Evolutionary conservation across 1,140 invertebrate species (phyloP).

Genomic region (Nasonia giraulti): DNA sequence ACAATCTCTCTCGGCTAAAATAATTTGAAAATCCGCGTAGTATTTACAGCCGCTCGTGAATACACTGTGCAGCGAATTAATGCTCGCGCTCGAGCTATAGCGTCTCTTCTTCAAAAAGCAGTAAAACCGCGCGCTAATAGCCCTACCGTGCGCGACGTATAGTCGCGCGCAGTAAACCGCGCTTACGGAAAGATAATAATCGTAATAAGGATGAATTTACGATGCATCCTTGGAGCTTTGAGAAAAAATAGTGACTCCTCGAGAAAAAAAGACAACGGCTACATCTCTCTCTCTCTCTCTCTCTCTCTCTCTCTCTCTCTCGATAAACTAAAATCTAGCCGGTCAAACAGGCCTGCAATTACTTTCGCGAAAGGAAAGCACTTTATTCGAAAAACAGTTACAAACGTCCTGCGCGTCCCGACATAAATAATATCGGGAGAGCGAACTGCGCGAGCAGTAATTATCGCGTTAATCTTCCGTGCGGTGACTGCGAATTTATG

Average conservation of each 20-base stretch:
- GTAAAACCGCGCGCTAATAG: background rate
- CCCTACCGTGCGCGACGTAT: no score
- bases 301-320: background rate
- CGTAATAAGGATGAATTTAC: conserved; percentile 2
- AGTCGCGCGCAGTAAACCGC: background rate
- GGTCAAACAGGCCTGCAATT: background rate
- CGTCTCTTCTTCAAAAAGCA: background rate
- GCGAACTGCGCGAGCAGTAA: background rate
- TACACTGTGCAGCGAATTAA: background rate
- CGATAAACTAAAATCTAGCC: conserved; percentile 10
- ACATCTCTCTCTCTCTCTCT: no score
- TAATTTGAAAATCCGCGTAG: background rate
- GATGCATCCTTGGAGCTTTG: background rate
- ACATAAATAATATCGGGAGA: background rate
- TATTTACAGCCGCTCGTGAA: no score
- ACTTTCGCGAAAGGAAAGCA: background rate
- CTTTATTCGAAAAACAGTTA: background rate
- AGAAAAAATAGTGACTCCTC: background rate
- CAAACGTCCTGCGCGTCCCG: background rate
- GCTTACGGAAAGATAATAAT: conserved; percentile 20
- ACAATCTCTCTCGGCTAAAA: background rate
- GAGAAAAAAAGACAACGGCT: background rate
- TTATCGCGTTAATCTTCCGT: background rate
- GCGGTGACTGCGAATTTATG: background rate
- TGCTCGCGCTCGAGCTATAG: background rate